Evolutionary conservation across 2,113 vertebrate species (phyloP).

Genomic region (Halcyon malimbica): DNA sequence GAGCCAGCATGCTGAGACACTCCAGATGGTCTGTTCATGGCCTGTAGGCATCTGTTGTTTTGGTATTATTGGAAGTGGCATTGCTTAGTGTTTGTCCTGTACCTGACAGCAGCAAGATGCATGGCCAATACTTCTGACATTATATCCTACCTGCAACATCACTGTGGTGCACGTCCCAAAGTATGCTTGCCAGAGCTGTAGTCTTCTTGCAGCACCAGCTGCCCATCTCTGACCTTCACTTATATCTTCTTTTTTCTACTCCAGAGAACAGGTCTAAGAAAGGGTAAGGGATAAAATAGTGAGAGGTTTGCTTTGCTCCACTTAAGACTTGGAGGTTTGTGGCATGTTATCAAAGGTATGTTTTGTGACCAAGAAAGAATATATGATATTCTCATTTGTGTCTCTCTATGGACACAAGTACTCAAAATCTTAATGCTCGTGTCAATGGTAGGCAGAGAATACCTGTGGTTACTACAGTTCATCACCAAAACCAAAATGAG

Average conservation of each 20-base stretch:
- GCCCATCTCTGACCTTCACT: neutral
- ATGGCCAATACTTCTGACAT: neutral
- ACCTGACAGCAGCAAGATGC: neutral
- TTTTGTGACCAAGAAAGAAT: neutral
- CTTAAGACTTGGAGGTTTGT: neutral
- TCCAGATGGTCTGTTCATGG: neutral
- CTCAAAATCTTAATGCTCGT: neutral
- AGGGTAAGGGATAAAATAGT: neutral
- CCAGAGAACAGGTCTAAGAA: neutral
- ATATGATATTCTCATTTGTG: neutral
- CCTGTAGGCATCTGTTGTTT: neutral
- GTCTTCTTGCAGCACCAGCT: neutral
- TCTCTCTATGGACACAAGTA: neutral
- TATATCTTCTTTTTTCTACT: neutral
- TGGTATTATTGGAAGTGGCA: neutral
- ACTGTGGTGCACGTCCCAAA: accelerated
- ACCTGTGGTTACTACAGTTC: neutral
- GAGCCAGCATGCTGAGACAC: neutral
- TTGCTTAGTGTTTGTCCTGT: neutral
- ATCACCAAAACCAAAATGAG: neutral
- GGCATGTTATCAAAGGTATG: neutral
- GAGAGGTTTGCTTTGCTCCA: neutral
- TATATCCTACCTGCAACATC: neutral
- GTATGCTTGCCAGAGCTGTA: too few relatives aligned
- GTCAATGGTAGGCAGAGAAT: neutral